Evolutionary conservation across 2,113 vertebrate genomes (phyloP).

Genomic region (Salminus brasiliensis): DNA sequence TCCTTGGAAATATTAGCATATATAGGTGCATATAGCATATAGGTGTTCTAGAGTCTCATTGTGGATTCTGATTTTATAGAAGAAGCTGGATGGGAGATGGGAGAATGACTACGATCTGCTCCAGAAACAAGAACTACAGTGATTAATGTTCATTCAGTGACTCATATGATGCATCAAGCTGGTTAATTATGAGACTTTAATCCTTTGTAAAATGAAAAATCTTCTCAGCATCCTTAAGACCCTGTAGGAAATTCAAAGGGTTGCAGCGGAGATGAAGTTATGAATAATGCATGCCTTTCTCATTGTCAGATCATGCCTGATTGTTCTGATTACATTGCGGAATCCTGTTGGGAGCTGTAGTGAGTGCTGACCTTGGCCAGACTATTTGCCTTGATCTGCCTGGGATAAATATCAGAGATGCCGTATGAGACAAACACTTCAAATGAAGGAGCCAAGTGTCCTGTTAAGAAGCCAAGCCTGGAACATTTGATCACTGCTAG

Average conservation of each 20-base stretch:
- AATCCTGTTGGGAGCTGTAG: background rate
- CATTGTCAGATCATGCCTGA: background rate
- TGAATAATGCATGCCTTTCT: constrained; percentile 1
- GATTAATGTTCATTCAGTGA: background rate
- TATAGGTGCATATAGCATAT: too few relatives aligned
- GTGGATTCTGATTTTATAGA: too few relatives aligned
- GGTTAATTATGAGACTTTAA: background rate
- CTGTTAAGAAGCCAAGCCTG: constrained; percentile 6
- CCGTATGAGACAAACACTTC: constrained; percentile 12
- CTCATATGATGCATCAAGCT: background rate
- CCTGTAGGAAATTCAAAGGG: background rate
- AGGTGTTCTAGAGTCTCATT: too few relatives aligned
- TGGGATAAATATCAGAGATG: background rate
- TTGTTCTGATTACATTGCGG: background rate
- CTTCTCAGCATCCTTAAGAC: background rate
- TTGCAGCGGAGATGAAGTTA: too few relatives aligned
- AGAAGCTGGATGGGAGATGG: too few relatives aligned
- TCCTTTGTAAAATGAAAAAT: background rate
- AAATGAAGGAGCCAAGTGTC: constrained; percentile 30
- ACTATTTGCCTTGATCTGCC: constrained; percentile 11
- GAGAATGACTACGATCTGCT: too few relatives aligned
- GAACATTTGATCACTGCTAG: constrained; percentile 3
- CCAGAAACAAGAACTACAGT: background rate
- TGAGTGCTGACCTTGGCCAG: constrained; percentile 6
- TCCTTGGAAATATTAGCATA: too few relatives aligned